These are phyloP conservation scores for Glossosoma conforme DNA, from an alignment of 1,140 invertebrate species.

Conservation along the genomic window DNA sequence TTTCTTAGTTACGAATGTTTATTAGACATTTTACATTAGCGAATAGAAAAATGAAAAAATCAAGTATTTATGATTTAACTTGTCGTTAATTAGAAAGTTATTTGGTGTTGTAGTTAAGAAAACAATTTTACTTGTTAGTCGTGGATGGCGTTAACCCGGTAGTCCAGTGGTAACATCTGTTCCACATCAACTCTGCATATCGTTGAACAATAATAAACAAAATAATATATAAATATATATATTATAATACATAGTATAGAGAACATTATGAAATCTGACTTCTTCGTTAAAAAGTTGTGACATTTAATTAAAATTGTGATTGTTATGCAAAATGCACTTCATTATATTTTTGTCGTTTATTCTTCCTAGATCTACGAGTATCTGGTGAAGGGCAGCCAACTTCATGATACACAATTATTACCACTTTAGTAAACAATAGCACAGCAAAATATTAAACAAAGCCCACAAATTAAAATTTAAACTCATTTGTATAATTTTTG, in stretches of 20 bases:
- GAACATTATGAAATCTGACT: conserved; percentile 4
- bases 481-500: too few species aligned
- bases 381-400: conserved; percentile 21
- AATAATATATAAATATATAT: conserved; percentile 22
- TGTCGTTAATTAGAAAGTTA: conserved; percentile 8
- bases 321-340: neutral
- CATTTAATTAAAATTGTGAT: conserved; percentile 11
- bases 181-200: conserved; percentile 30
- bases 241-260: too few species aligned
- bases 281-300: conserved; percentile 6
- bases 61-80: conserved; percentile 7
- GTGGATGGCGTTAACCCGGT: conserved; percentile 9
- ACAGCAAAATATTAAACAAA: too few species aligned
- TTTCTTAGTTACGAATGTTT: conserved; percentile 8
- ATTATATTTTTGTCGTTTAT: neutral
- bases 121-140: conserved; percentile 2
- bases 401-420: too few species aligned
- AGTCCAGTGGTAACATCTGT: conserved; percentile 7
- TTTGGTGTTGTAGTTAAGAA: conserved; percentile 21
- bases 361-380: too few species aligned
- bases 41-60: conserved; percentile 5
- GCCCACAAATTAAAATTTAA: too few species aligned
- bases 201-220: conserved; percentile 33
- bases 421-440: too few species aligned
- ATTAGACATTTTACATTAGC: conserved; percentile 8